A percentile compares a stretch with the other conserved stretches of the same genome.
Evolutionary conservation across 2,888 invertebrate species (phyloP).

Genomic region (Tinea trinotella): DNA sequence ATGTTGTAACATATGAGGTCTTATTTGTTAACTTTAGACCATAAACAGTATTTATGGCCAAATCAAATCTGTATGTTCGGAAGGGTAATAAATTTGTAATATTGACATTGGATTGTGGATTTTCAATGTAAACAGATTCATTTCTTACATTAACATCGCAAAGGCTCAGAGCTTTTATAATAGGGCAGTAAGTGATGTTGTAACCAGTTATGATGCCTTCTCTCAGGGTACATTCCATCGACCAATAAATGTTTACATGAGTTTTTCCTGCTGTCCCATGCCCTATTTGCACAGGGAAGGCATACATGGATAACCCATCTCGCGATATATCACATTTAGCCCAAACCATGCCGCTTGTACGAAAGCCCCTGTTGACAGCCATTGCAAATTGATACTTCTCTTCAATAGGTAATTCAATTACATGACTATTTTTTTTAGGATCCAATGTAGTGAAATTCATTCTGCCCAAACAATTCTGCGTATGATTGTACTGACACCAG

Average conservation of each 20-base stretch:
- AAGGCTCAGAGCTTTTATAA: constrained; percentile 59
- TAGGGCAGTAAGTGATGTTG: constrained; percentile 81
- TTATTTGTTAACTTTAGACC: constrained; percentile 54
- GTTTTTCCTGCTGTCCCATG: constrained; percentile 51
- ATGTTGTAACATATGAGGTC: constrained; percentile 77
- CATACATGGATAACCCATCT: constrained; percentile 67
- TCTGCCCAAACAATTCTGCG: constrained; percentile 68
- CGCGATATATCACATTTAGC: constrained; percentile 76
- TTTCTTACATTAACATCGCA: constrained; percentile 66
- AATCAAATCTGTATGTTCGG: constrained; percentile 79
- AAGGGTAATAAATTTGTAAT: constrained; percentile 80
- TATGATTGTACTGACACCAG: constrained; percentile 76
- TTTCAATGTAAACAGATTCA: constrained; percentile 44
- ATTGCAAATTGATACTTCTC: constrained; percentile 84
- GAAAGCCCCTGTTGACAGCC: constrained; percentile 78
- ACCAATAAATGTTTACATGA: constrained; percentile 72
- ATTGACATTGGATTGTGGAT: constrained; percentile 65
- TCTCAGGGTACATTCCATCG: constrained; percentile 81
- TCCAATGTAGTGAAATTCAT: constrained; percentile 56
- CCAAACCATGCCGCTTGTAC: constrained; percentile 90
- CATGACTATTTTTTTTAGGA: constrained; percentile 56
- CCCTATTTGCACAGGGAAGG: constrained; percentile 51
- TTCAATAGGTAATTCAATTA: constrained; percentile 73
- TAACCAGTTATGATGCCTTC: constrained; percentile 82
- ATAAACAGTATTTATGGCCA: constrained; percentile 72